Evolutionary conservation across 2,797 vertebrate genomes (phyloP).

Genomic region (Sitta carolinensis): DNA sequence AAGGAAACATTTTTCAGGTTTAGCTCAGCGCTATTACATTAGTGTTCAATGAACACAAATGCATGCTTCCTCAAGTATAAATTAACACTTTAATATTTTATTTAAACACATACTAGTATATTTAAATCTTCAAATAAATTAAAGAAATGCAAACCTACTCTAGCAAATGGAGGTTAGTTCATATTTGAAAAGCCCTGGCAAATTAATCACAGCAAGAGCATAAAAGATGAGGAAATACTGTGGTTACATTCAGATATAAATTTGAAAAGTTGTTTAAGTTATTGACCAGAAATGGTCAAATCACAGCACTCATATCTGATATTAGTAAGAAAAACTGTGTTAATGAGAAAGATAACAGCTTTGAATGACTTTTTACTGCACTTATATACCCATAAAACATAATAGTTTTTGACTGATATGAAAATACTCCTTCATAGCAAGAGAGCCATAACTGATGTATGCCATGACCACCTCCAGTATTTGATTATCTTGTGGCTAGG

Average conservation of each 20-base stretch:
- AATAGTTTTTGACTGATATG: background rate
- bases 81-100: background rate
- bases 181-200: background rate
- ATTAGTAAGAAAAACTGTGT: background rate
- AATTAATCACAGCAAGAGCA: background rate
- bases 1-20: background rate
- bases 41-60: background rate
- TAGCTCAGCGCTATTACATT: background rate
- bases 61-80: background rate
- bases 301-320: background rate
- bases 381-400: background rate
- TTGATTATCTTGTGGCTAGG: background rate
- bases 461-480: background rate
- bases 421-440: conserved; percentile 4
- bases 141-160: background rate
- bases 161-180: background rate
- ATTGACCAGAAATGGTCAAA: background rate
- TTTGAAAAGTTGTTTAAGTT: background rate
- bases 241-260: background rate
- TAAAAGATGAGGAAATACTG: background rate
- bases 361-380: background rate
- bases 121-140: background rate
- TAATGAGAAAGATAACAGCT: background rate
- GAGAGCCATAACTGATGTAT: background rate
- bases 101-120: background rate